A percentile compares a stretch with the other conserved stretches of the same genome.
Evolutionary conservation across 2,888 invertebrate species (phyloP).

Genomic region (Brassicogethes aeneus): DNA sequence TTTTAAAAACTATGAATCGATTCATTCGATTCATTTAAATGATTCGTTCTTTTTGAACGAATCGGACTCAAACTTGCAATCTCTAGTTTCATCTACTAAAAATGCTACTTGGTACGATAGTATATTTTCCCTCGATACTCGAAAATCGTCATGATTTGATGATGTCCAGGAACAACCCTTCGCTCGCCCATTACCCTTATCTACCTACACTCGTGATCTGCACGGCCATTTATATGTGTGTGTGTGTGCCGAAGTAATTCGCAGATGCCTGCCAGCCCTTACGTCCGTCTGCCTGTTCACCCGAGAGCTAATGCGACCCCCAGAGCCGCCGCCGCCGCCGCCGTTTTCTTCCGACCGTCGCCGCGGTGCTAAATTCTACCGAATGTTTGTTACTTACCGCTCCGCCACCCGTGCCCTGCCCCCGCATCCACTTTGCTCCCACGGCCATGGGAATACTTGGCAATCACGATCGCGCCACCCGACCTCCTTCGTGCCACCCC

Average conservation of each 20-base stretch:
- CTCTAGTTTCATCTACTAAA: no score
- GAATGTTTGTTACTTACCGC: conserved; percentile 13
- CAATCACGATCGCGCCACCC: conserved; percentile 13
- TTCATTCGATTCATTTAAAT: no score
- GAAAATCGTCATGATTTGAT: no score
- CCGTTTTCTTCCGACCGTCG: background rate
- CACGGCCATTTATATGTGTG: conserved; percentile 14
- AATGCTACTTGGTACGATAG: no score
- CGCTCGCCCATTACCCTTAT: conserved; percentile 16
- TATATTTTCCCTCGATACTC: no score
- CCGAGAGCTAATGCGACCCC: conserved; percentile 10
- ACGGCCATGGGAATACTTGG: conserved; percentile 11
- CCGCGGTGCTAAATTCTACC: conserved; percentile 10
- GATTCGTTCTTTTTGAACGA: no score
- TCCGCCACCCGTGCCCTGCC: no score
- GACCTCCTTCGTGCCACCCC: conserved; percentile 1
- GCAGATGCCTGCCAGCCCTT: conserved; percentile 18
- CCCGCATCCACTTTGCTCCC: no score
- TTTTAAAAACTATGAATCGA: no score
- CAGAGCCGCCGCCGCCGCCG: conserved; percentile 4
- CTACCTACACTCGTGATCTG: conserved; percentile 18
- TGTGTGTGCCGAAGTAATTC: conserved; percentile 20
- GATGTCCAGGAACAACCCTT: no score
- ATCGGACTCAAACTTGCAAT: no score
- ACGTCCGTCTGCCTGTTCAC: conserved; percentile 7